phyloP scores from a whole-genome alignment of 2,888 invertebrate genomes.

The Plagodis pulveraria region DNA sequence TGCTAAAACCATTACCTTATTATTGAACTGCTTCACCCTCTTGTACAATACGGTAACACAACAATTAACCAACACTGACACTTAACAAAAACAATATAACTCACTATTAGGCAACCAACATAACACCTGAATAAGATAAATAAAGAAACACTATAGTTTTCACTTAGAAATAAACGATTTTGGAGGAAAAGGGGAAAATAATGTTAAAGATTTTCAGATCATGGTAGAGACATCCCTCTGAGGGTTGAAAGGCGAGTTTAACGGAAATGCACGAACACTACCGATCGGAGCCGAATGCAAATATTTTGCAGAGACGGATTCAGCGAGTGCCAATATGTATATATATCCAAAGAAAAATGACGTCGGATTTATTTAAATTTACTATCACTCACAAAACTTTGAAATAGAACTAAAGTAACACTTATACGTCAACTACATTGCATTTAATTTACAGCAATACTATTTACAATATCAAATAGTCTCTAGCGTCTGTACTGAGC shows the following conservation, averaged over 20 bases:
- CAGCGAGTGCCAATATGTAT: constrained; percentile 20
- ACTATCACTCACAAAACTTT: neutral
- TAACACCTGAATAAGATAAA: constrained; percentile 33
- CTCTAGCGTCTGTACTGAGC: constrained; percentile 56
- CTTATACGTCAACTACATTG: too few relatives aligned
- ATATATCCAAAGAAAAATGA: neutral
- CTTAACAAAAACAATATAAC: constrained; percentile 55
- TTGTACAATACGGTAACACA: constrained; percentile 55
- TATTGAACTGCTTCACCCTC: constrained; percentile 53
- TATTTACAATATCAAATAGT: constrained; percentile 5
- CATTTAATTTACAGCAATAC: neutral
- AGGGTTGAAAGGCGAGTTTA: constrained; percentile 72
- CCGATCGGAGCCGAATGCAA: constrained; percentile 76
- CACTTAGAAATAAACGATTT: constrained; percentile 57
- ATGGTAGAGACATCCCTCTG: constrained; percentile 68
- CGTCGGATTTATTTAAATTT: neutral
- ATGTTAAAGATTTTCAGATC: constrained; percentile 75
- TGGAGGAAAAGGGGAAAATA: constrained; percentile 55
- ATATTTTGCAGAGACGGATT: constrained; percentile 65
- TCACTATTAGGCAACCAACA: constrained; percentile 46
- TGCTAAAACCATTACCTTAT: constrained; percentile 52
- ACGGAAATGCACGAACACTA: constrained; percentile 73
- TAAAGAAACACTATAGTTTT: constrained; percentile 54
- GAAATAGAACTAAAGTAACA: too few relatives aligned
- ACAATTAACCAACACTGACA: constrained; percentile 68